Evolutionary conservation across 2,888 invertebrate species (phyloP).

Genomic region (Anoplius nigerrimus): DNA sequence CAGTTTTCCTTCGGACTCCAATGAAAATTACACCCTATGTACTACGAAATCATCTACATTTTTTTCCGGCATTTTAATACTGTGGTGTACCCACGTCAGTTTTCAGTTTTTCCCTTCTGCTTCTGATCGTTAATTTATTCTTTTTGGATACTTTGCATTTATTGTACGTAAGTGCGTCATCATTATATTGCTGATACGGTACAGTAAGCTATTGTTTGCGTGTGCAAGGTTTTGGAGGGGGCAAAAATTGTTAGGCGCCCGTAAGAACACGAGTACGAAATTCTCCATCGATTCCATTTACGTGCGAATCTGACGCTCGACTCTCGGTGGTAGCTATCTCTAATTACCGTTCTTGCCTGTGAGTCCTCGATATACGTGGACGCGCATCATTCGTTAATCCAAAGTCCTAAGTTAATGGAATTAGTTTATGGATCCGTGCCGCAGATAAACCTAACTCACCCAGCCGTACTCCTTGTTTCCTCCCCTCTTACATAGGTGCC

Average conservation of each 20-base stretch:
- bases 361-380: slow-evolving; percentile 18
- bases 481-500: slow-evolving; percentile 10
- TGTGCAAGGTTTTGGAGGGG: not conserved
- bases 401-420: slow-evolving; percentile 57
- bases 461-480: slow-evolving; percentile 27
- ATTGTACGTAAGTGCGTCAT: too few relatives aligned
- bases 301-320: not conserved
- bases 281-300: not conserved
- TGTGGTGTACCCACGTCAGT: too few relatives aligned
- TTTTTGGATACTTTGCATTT: too few relatives aligned
- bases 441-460: slow-evolving; percentile 50
- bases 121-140: too few relatives aligned
- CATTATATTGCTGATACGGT: too few relatives aligned
- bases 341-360: slow-evolving; percentile 47
- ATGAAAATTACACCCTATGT: too few relatives aligned
- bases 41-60: too few relatives aligned
- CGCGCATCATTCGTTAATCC: slow-evolving; percentile 53
- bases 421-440: slow-evolving; percentile 56
- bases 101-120: too few relatives aligned
- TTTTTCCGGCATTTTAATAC: too few relatives aligned
- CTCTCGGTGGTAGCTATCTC: slow-evolving; percentile 21
- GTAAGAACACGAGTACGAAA: not conserved
- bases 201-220: too few relatives aligned
- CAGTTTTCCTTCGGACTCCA: too few relatives aligned
- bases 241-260: not conserved